A percentile compares a stretch with the other conserved stretches of the same genome.
Evolutionary conservation across 1,140 invertebrate genomes (phyloP).

Genomic region (Bombus polaris): DNA sequence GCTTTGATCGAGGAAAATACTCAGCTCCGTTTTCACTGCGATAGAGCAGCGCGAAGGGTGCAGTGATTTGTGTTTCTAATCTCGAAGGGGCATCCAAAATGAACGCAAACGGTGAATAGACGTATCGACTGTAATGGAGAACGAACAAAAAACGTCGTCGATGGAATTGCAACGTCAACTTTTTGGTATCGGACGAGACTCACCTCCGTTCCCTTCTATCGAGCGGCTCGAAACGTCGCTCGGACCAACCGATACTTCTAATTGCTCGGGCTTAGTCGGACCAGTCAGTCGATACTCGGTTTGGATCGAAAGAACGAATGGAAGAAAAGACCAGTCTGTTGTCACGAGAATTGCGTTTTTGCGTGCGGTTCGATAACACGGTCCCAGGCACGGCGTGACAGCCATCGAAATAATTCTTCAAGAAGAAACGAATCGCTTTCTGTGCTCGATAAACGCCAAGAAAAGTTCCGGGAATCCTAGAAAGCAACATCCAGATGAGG

Average conservation of each 20-base stretch:
- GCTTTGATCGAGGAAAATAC: background rate
- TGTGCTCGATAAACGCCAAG: background rate
- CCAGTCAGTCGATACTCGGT: background rate
- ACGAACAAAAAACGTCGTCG: background rate
- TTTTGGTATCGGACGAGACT: background rate
- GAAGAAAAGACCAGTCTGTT: background rate
- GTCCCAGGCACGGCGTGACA: background rate
- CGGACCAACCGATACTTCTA: conserved; percentile 12
- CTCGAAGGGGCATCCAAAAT: background rate
- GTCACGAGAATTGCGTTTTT: conserved; percentile 34
- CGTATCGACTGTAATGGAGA: conserved; percentile 20
- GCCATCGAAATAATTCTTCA: conserved; percentile 24
- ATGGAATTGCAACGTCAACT: conserved; percentile 30
- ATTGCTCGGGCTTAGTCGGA: background rate
- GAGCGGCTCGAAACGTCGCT: background rate
- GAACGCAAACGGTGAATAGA: background rate
- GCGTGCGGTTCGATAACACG: conserved; percentile 25
- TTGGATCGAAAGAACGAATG: background rate
- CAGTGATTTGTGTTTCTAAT: conserved; percentile 33
- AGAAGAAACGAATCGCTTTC: background rate
- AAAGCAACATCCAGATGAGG: too few relatives aligned
- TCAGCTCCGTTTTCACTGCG: background rate
- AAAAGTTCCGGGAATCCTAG: background rate
- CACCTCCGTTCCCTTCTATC: background rate
- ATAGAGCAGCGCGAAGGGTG: background rate